Percentiles rank a stretch among this genome's conserved stretches.
Evolutionary conservation across 2,888 invertebrate species (phyloP).

Genomic region (Hololepta plana): DNA sequence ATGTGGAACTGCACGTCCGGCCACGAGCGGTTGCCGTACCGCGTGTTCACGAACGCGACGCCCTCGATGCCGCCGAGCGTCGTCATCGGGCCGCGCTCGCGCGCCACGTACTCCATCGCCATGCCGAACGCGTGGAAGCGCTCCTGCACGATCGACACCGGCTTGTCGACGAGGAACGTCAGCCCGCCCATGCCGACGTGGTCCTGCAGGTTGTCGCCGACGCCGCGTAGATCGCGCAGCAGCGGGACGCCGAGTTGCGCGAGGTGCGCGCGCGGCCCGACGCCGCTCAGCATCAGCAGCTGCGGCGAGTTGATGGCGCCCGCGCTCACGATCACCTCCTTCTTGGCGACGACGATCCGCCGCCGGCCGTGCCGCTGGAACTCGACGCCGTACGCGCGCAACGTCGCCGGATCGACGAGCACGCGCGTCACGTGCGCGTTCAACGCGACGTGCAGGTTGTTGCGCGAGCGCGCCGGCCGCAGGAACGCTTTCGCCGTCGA

Average conservation of each 20-base stretch:
- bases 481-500: constrained; percentile 79
- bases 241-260: constrained; percentile 47
- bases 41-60: constrained; percentile 71
- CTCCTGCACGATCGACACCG: constrained; percentile 66
- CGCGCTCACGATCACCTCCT: constrained; percentile 74
- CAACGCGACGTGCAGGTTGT: constrained; percentile 65
- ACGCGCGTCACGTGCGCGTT: constrained; percentile 62
- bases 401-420: constrained; percentile 52
- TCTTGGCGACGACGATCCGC: constrained; percentile 48
- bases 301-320: constrained; percentile 88
- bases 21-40: constrained; percentile 63
- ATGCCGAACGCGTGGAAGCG: constrained; percentile 53
- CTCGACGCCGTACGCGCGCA: constrained; percentile 64
- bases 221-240: constrained; percentile 49
- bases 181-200: constrained; percentile 76
- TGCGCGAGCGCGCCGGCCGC: constrained; percentile 53
- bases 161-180: constrained; percentile 64
- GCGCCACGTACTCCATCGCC: constrained; percentile 62
- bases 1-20: constrained; percentile 87
- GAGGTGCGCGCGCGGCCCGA: constrained; percentile 42
- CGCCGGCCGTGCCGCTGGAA: constrained; percentile 53
- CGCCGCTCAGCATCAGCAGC: constrained; percentile 57
- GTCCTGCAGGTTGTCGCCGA: constrained; percentile 72
- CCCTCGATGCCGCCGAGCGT: constrained; percentile 77
- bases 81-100: constrained; percentile 71